phyloP scores from a whole-genome alignment of 2,113 vertebrate species.

The Callipepla squamata region DNA sequence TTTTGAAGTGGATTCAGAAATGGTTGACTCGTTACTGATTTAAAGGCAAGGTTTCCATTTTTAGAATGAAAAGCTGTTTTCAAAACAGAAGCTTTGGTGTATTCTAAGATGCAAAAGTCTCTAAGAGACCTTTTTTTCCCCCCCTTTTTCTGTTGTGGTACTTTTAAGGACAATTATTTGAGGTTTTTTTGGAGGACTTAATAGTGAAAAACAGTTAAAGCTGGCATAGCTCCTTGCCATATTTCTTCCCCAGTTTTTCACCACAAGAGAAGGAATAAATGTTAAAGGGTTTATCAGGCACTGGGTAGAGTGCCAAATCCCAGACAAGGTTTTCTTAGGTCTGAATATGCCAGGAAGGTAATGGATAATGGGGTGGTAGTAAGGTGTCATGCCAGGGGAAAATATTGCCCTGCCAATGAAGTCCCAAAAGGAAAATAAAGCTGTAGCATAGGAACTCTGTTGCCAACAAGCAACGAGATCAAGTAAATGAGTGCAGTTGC shows the following conservation, averaged over 20 bases:
- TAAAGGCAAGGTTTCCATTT: neutral
- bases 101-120: neutral
- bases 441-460: neutral
- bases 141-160: neutral
- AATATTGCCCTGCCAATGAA: slow-evolving; percentile 14
- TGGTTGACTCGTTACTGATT: neutral
- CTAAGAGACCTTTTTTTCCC: neutral
- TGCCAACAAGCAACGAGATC: slow-evolving; percentile 14
- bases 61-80: neutral
- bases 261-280: slow-evolving; percentile 6
- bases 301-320: slow-evolving; percentile 6
- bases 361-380: slow-evolving; percentile 46
- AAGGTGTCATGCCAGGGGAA: neutral
- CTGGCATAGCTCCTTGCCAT: neutral
- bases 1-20: slow-evolving; percentile 12
- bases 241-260: slow-evolving; percentile 30
- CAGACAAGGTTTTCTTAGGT: slow-evolving; percentile 17
- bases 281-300: slow-evolving; percentile 6
- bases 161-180: neutral
- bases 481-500: slow-evolving; percentile 7
- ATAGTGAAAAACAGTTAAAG: neutral
- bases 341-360: slow-evolving; percentile 14
- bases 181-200: neutral
- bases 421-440: slow-evolving; percentile 5
- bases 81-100: neutral